Evolutionary conservation across 2,797 vertebrate genomes (phyloP).

Genomic region (Anabacerthia variegaticeps): DNA sequence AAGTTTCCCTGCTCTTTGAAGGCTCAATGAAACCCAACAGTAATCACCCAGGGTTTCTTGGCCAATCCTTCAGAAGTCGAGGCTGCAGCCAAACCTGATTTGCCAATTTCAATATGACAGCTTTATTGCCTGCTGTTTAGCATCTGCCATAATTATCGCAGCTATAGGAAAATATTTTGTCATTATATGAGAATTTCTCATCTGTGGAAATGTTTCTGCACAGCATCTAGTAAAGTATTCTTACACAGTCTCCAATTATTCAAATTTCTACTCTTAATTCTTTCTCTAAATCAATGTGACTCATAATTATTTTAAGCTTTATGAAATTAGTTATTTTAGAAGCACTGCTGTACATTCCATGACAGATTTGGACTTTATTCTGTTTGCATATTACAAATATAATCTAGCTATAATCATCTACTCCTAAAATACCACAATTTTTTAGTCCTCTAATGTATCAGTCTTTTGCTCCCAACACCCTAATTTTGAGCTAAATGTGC

Average conservation of each 20-base stretch:
- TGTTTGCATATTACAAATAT: conserved; percentile 10
- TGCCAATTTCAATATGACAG: background rate
- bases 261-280: conserved; percentile 15
- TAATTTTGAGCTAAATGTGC: background rate
- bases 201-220: conserved; percentile 15
- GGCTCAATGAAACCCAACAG: background rate
- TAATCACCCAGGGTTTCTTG: background rate
- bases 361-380: conserved; percentile 32
- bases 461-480: background rate
- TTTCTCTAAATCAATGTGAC: conserved; percentile 20
- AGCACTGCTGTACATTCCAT: background rate
- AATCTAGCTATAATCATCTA: conserved; percentile 6
- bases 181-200: conserved; percentile 16
- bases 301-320: conserved; percentile 48
- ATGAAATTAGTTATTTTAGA: conserved; percentile 35
- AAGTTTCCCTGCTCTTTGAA: background rate
- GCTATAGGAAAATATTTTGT: conserved; percentile 35
- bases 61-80: background rate
- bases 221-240: background rate
- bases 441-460: background rate
- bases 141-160: conserved; percentile 7
- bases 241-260: conserved; percentile 6
- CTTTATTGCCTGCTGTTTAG: conserved; percentile 32
- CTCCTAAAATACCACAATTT: background rate
- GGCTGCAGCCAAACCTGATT: conserved; percentile 7